Evolutionary conservation across 2,113 vertebrate species (phyloP).

Genomic region (Otolemur garnettii): DNA sequence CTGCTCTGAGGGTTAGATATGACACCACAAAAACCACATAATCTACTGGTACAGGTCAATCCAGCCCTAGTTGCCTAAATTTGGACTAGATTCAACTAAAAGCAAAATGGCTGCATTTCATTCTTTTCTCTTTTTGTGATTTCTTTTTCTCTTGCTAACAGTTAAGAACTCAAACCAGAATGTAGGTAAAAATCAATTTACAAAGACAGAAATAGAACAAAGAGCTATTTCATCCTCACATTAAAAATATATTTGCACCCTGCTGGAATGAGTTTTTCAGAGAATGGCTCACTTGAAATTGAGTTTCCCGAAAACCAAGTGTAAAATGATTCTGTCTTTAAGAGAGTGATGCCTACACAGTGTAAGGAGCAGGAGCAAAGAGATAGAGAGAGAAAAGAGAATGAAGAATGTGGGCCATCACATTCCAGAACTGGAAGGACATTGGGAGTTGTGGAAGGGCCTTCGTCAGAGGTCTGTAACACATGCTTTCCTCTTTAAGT

Average conservation of each 20-base stretch:
- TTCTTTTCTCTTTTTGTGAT: conserved; percentile 35
- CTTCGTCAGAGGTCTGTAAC: not conserved
- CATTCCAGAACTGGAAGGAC: not conserved
- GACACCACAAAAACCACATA: not conserved
- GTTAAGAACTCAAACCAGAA: conserved; percentile 6
- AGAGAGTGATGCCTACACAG: not conserved
- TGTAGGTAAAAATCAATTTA: conserved; percentile 11
- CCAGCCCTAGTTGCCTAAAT: not conserved
- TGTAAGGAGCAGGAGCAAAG: accelerated
- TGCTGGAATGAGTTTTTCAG: not conserved
- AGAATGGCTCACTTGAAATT: not conserved
- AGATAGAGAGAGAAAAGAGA: too few relatives aligned
- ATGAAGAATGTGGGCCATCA: accelerated
- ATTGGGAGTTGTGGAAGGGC: accelerated
- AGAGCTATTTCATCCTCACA: not conserved
- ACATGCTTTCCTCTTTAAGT: not conserved
- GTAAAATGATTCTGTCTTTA: not conserved
- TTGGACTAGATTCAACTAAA: not conserved
- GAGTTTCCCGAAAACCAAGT: not conserved
- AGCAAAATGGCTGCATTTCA: not conserved
- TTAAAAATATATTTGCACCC: not conserved
- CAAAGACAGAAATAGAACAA: conserved; percentile 34
- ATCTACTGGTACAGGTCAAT: not conserved
- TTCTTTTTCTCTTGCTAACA: not conserved
- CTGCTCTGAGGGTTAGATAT: not conserved